These are phyloP conservation scores for Glyphotaelius pellucidus DNA, from an alignment of 2,888 invertebrate species.

Conservation along the genomic window DNA sequence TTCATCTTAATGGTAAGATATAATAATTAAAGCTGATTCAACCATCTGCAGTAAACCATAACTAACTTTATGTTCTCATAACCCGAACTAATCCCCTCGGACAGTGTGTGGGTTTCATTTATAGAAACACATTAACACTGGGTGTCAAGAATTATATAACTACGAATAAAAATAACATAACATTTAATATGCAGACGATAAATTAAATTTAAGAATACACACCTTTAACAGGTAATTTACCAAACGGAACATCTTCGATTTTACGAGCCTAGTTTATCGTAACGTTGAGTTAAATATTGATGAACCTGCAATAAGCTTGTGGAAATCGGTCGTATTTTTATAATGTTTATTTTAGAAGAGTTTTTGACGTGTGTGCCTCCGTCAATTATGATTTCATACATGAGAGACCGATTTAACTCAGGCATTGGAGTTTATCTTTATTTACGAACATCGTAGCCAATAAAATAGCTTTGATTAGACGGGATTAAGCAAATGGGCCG, in stretches of 20 bases:
- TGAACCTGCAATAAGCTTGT: background rate
- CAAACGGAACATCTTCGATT: constrained; percentile 16
- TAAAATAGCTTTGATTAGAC: background rate
- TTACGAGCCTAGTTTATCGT: background rate
- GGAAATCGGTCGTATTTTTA: background rate
- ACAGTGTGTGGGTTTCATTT: constrained; percentile 14
- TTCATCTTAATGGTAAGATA: background rate
- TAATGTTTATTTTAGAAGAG: background rate
- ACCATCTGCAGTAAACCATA: background rate
- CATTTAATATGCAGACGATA: constrained; percentile 20
- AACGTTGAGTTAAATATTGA: constrained; percentile 28
- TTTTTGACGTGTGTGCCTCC: background rate
- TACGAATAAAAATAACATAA: constrained; percentile 37
- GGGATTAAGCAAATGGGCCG: background rate
- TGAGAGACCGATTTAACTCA: background rate
- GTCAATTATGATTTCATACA: background rate
- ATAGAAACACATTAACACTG: background rate
- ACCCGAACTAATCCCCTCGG: background rate
- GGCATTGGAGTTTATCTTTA: background rate
- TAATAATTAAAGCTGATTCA: background rate
- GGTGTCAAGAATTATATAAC: constrained; percentile 31
- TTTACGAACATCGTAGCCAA: background rate
- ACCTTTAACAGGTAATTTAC: constrained; percentile 43
- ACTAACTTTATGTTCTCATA: background rate
- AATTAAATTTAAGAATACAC: constrained; percentile 30